Evolutionary conservation across 2,888 invertebrate genomes (phyloP).

Genomic region (Pristionchus fissidentatus): DNA sequence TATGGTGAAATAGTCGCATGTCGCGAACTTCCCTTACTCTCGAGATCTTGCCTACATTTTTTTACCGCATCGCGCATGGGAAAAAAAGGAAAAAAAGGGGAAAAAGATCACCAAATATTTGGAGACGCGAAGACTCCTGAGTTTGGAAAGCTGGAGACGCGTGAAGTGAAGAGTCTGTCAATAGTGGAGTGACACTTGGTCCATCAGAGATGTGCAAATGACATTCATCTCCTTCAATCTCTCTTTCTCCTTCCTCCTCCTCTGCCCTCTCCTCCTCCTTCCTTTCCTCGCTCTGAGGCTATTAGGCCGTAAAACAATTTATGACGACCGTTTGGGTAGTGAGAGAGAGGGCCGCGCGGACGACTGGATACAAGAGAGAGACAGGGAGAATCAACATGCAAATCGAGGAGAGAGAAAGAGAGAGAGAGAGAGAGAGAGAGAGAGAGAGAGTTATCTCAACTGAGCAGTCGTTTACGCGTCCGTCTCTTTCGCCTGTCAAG

Average conservation of each 20-base stretch:
- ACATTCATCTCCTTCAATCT: background rate
- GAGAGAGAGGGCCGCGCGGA: background rate
- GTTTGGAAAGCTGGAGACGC: too few relatives aligned
- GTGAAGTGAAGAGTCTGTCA: too few relatives aligned
- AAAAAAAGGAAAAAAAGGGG: too few relatives aligned
- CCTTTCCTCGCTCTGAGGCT: conserved; percentile 46
- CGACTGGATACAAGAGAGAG: conserved; percentile 35
- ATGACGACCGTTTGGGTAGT: conserved; percentile 38
- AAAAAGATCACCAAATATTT: too few relatives aligned
- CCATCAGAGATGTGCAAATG: background rate
- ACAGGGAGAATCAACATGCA: background rate
- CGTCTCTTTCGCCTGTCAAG: background rate
- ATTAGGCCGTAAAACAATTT: conserved; percentile 49
- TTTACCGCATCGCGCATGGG: too few relatives aligned
- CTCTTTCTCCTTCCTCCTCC: conserved; percentile 1
- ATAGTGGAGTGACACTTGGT: too few relatives aligned
- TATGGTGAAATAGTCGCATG: too few relatives aligned
- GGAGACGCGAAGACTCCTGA: too few relatives aligned
- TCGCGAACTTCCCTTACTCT: too few relatives aligned
- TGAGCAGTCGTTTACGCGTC: too few relatives aligned
- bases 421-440: background rate
- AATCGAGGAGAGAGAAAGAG: background rate
- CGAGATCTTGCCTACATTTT: too few relatives aligned
- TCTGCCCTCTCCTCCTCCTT: conserved; percentile 19
- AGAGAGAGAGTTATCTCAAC: background rate